Conservation (phyloP, 2,888 invertebrate species). For the Sepioteuthis lessoniana region DNA sequence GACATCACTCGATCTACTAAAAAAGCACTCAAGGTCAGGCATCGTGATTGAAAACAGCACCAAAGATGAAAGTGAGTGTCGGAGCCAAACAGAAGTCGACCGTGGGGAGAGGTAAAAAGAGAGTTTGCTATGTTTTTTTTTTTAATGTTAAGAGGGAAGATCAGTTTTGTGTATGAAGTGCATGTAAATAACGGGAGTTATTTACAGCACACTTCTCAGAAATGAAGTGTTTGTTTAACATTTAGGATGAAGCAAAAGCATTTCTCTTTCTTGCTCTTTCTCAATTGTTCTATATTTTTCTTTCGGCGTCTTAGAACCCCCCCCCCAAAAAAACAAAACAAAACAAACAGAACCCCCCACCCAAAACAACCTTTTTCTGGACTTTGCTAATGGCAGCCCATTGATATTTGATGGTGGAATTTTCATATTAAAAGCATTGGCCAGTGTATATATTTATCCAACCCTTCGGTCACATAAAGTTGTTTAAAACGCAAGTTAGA, state of each 20-base stretch:
- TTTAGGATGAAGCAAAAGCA: not conserved
- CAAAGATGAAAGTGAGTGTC: not conserved
- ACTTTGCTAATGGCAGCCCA: not conserved
- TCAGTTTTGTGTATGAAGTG: not conserved
- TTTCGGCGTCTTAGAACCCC: not conserved
- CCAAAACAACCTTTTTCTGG: not conserved
- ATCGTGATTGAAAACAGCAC: not conserved
- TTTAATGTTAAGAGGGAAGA: not conserved
- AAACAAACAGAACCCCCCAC: no score
- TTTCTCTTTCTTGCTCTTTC: not conserved
- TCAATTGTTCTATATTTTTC: not conserved
- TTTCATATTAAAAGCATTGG: no score
- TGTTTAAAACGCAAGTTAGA: no score
- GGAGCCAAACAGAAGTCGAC: not conserved
- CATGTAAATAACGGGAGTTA: not conserved
- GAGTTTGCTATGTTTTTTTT: not conserved
- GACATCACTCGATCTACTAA: not conserved
- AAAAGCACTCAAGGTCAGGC: not conserved
- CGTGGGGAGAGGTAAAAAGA: not conserved
- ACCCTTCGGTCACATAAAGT: no score
- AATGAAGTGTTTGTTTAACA: not conserved
- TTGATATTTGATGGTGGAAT: not conserved
- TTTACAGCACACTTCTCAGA: not conserved
- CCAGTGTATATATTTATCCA: no score
- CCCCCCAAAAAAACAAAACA: no score